Evolutionary conservation across 64 coral and sea anemone species (phyloP), one percentile per base, ranked within the genome.

Genomic region (Anthopleura sola): DNA sequence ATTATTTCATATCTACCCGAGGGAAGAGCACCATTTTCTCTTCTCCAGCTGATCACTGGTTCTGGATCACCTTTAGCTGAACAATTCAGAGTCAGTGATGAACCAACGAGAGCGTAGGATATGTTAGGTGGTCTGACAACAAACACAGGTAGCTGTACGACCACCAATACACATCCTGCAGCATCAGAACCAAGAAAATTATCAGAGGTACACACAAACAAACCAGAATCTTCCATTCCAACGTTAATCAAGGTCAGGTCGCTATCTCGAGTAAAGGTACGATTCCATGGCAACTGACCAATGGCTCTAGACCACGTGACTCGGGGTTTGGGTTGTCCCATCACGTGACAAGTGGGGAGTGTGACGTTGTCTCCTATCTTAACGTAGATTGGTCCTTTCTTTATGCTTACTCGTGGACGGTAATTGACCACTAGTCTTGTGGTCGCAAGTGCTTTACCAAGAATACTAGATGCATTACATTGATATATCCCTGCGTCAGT

Each of bases 21-120:
- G 4, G 86, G 86, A 23, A 93, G 7, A 78, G 3, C 34, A 12
- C 81, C 75, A 2, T 81, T 58, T 39, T 88, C 68, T 81, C 75
- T 82, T 80, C 60, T 88, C 91, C 91, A 93, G 71, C 49, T 88
- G 48, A 93, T 87, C 15, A 88, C 82, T n/a, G 86, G 91, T 38
- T 38, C 53, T 78, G 55, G 86, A 75, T 88, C 81, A 68, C 91
- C 82, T 19, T 83, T 88, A 76, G 86, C 86, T 39, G 56, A 76
- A 68, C 90, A 92, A 29, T 88, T 54, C 6, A 83, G 20, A 33
- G 28, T 78, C 10, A 88, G 7, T 0, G 80, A 60, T 19, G 17
- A 19, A 7, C 46, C 74, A 56, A 71, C 0, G 21, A 0, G 0
- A 5, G 33, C 68, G 26, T 31, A 36, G 6, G 24, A 75, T 36